Evolutionary conservation across 2,113 vertebrate genomes (phyloP).

Genomic region (Cottus gobio): DNA sequence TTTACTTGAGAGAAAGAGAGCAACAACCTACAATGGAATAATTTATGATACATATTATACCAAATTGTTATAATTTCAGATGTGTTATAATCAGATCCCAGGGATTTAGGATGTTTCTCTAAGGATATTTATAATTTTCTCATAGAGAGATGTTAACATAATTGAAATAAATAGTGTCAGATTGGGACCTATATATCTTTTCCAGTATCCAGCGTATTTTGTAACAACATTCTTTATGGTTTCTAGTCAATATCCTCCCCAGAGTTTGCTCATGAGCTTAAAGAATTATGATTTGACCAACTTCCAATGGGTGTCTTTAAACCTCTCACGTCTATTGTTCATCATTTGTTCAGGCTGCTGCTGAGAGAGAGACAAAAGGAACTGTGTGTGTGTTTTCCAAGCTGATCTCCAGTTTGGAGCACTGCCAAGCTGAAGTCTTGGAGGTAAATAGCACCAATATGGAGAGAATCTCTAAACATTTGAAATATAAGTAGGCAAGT

Average conservation of each 20-base stretch:
- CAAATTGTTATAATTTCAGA: neutral
- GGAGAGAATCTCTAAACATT: neutral
- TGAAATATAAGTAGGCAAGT: neutral
- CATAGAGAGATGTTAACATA: neutral
- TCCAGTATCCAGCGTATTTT: neutral
- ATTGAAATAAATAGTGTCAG: neutral
- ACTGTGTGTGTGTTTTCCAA: conserved; percentile 59
- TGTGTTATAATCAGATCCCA: neutral
- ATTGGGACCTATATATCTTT: neutral
- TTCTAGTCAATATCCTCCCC: neutral
- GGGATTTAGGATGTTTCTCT: neutral
- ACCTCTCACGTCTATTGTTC: neutral
- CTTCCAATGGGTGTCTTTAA: neutral
- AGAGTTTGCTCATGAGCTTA: neutral
- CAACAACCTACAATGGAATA: neutral
- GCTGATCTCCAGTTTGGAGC: conserved; percentile 71
- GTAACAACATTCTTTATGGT: neutral
- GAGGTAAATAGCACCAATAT: conserved; percentile 53
- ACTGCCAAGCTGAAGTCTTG: conserved; percentile 71
- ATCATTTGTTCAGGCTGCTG: conserved; percentile 62
- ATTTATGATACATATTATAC: neutral
- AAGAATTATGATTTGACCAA: neutral
- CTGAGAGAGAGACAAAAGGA: conserved; percentile 64
- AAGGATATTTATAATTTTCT: neutral
- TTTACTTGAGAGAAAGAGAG: neutral